These are phyloP conservation scores for Harpagus bidentatus DNA, from an alignment of 2,113 vertebrate genomes.

Conservation along the genomic window DNA sequence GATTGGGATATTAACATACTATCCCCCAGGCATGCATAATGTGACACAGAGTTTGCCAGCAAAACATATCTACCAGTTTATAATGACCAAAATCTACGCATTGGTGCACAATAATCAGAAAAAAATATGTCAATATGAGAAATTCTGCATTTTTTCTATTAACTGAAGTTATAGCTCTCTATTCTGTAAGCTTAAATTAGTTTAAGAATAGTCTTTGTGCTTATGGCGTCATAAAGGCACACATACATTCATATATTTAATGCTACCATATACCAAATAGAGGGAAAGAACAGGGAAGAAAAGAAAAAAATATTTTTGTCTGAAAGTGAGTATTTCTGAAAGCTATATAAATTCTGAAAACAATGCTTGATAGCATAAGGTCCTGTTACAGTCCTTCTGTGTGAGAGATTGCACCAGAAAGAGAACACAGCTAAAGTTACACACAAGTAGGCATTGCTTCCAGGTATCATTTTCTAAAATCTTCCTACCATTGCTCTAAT, in stretches of 20 bases:
- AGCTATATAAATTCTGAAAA: not conserved
- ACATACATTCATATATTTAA: not conserved
- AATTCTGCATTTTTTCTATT: not conserved
- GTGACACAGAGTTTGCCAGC: not conserved
- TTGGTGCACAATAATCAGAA: not conserved
- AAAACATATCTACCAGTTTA: not conserved
- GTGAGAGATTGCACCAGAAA: not conserved
- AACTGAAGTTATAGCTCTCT: not conserved
- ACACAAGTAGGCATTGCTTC: not conserved
- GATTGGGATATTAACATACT: slow-evolving; percentile 1
- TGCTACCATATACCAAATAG: not conserved
- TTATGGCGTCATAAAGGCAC: not conserved
- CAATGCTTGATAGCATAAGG: not conserved
- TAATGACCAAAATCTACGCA: not conserved
- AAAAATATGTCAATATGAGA: not conserved
- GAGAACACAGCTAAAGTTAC: not conserved
- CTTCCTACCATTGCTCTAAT: not conserved
- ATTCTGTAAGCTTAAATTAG: not conserved
- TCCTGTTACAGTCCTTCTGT: not conserved
- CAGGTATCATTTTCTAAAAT: not conserved
- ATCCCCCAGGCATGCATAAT: not conserved
- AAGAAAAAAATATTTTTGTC: not conserved
- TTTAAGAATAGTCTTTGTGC: not conserved
- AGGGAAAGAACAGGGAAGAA: not conserved
- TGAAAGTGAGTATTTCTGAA: not conserved